Evolutionary conservation across 92 coral and sea anemone genomes (phyloP), one percentile per base, ranked within the genome.

Genomic region (Virgularia gustaviana): DNA sequence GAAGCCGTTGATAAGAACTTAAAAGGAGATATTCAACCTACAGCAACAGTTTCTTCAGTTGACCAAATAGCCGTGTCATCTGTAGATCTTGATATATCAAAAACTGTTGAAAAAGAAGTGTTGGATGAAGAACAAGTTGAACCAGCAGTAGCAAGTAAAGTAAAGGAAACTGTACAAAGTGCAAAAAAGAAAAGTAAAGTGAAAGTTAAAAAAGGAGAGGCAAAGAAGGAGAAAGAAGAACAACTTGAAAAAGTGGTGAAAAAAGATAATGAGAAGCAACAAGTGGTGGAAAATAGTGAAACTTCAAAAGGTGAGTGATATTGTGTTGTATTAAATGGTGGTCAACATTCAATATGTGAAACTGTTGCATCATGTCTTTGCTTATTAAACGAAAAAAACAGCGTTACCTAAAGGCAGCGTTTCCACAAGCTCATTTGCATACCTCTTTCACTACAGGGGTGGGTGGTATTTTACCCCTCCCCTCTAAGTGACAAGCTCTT

Each of bases 1-100:
- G 2, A 41, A 1, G 15, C 53, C 55, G 2, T 25, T 13, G n/a
- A n/a, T n/a, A n/a, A n/a, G n/a, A n/a, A n/a, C n/a, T n/a, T n/a
- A n/a, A n/a, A n/a, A n/a, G n/a, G n/a, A n/a, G n/a, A n/a, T n/a
- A n/a, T n/a, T n/a, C n/a, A n/a, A n/a, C n/a, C n/a, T n/a, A n/a
- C 74, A 3, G 98, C 96, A 25, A 76, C 94, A 0, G 77, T 92
- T 30, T 92, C 98, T 13, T 89, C 98, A 1, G 20, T 92, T 36
- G 98, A 92, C 67, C 96, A 89, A 52, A 76, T 87, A 13, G 79
- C 86, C 2, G 77, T 92, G 18, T 92, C 98, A n/a, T 80, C 94
- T 10, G 85, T 92, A 15, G 98, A 92, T 72, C 87, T 92, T 37
- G 96, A 86, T 36, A 92, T 92, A 62, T 90, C 94, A 22, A 81